Base-by-base conservation (phyloP, 2,888 invertebrate genomes). In the Limulus polyphemus region DNA sequence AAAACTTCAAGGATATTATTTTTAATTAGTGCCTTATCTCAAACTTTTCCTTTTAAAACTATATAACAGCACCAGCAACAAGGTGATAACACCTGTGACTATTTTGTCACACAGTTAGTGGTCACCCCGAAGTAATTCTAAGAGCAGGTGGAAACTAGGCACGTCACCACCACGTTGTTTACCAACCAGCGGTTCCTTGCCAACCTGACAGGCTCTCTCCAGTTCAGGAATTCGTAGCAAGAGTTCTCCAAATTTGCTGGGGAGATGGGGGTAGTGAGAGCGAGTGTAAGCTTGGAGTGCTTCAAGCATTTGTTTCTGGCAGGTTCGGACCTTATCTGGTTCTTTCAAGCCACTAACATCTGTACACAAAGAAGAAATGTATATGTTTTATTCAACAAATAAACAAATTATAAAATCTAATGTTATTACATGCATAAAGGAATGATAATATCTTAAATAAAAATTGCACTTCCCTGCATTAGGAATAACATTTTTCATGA, bases 181-280 rank as follows among this genome's bases (percentile, higher is more conserved):
- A 62, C 84, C 83, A 32, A 32, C 32, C 71, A 94, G 80, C 85
- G 93, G 88, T 77, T 93, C 95, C 77, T 95, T 95, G 71, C 92
- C 91, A 73, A 90, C 88, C 82, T 92, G 91, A 78, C 94, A 94
- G 71, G 93, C 91, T 74, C 94, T 82, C 77, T 95, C 92, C 72
- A 97, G 81, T 78, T 97, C 95, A 13, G 95, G 93, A 77, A 97
- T 91, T 72, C 94, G 83, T 66, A 95, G 80, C 68, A 97, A 79
- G 61, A 97, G 79, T 78, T 95, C 94, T 54, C 94, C 94, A 76
- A 94, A 95, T 80, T 97, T 95, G 70, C 92, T 89, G 59, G 93
- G 92, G 77, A 88, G 86, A 70, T 90, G 88, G 13, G 92, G 91
- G 79, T 93, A 95, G 77, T 92, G 91, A 46, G 86, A 83, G 69